Base-by-base conservation (phyloP, 2,888 invertebrate species). In the Nemurella pictetii region DNA sequence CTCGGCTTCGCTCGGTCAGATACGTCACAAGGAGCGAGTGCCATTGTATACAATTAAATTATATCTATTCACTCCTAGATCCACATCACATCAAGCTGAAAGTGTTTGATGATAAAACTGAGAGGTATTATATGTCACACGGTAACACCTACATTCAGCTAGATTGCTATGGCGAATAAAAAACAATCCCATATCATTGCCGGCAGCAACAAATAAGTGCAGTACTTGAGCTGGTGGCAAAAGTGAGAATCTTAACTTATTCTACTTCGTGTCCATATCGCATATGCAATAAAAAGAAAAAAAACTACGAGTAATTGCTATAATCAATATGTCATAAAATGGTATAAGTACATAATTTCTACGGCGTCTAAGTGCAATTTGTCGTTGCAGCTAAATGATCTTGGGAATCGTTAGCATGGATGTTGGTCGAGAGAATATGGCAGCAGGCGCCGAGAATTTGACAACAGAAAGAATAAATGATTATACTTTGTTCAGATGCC, bases 401-500 rank as follows among this genome's bases (percentile, higher is more conserved):
- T 75, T 25, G 75, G 75, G 75, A 75, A 28, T 75, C 75, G 75
- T 75, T 27, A 75, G 26, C 27, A 9, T 73, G 3, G 75, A 2
- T 7, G 9, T 9, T n/a, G 73, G 73, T 73, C 15, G 73, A 75
- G 28, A 28, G 26, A 27, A 75, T 75, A 75, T 27, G 9, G 5
- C 9, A 26, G 75, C 75, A 26, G 26, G 7, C 28, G 75, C 27
- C 9, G 75, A 4, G 55, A 55, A 55, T 55, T 55, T 55, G 55
- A 55, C 55, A 55, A 27, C 28, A 26, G 20, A 75, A 75, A 75
- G 20, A 75, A 75, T 75, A 75, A 7, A 75, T 75, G 20, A 28
- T 75, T 75, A 28, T 28, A 75, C 55, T 75, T 75, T 75, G 75
- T 28, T 75, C 75, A 55, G 75, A 25, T 75, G 75, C 7, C 75